Evolutionary conservation across 2,888 invertebrate species (phyloP).

Genomic region (Didymodactylos carnosus): DNA sequence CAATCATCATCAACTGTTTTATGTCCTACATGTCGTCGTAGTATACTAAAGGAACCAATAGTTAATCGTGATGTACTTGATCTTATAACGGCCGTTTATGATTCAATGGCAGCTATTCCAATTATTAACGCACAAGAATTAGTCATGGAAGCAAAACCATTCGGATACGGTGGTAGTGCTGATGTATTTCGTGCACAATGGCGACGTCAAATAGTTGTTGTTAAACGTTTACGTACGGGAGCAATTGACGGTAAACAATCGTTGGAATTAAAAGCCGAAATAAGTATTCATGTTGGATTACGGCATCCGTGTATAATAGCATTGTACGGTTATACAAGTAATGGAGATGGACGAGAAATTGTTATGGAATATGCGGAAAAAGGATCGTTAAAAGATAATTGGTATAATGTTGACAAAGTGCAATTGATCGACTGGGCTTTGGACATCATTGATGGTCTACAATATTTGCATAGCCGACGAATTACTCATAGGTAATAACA

Average conservation of each 20-base stretch:
- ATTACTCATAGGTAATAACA: background rate
- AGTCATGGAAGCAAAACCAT: background rate
- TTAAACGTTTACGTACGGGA: background rate
- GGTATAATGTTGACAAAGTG: background rate
- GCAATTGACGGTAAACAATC: background rate
- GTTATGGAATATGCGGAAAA: background rate
- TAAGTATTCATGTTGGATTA: background rate
- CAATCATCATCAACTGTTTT: background rate
- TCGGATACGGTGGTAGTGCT: background rate
- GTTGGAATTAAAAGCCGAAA: background rate
- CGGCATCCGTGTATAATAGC: background rate
- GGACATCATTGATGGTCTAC: background rate
- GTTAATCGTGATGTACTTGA: background rate
- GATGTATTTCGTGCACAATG: background rate
- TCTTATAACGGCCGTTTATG: background rate
- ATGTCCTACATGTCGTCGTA: background rate
- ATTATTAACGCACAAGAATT: background rate
- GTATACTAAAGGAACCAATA: background rate
- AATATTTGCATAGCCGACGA: background rate
- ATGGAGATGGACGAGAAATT: background rate
- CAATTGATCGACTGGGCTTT: background rate
- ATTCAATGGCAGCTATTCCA: background rate
- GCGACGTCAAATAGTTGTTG: background rate
- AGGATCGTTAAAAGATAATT: background rate
- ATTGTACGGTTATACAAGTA: background rate